These are phyloP conservation scores for Dromiciops gliroides DNA, from an alignment of 2,113 vertebrate species.

Conservation along the genomic window DNA sequence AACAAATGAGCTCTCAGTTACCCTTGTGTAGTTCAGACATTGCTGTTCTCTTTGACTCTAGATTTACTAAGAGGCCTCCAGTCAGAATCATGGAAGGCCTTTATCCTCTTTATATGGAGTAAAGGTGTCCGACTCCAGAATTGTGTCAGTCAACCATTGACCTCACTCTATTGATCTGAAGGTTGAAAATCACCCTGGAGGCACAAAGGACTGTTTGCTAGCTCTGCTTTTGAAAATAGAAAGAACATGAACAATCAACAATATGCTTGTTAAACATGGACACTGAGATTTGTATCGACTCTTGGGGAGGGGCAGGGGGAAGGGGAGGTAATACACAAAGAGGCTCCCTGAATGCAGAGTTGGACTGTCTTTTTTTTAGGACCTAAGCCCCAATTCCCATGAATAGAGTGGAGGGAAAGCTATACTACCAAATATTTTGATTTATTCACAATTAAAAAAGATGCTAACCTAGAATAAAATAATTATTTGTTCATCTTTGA, in stretches of 20 bases:
- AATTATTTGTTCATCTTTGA: background rate
- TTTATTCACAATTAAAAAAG: background rate
- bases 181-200: background rate
- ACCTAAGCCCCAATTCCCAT: conserved; percentile 37
- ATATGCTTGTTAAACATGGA: conserved; percentile 40
- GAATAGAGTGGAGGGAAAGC: background rate
- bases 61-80: background rate
- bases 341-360: conserved; percentile 11
- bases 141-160: conserved; percentile 47
- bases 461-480: conserved; percentile 36
- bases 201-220: background rate
- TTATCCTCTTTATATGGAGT: conserved; percentile 31
- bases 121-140: conserved; percentile 23
- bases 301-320: too few relatives aligned
- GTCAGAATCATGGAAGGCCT: background rate
- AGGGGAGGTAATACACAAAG: conserved; percentile 25
- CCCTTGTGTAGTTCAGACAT: background rate
- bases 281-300: conserved; percentile 20
- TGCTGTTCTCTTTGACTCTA: background rate
- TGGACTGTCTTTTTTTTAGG: conserved; percentile 5
- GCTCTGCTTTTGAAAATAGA: conserved; percentile 37
- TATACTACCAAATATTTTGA: conserved; percentile 25
- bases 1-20: background rate
- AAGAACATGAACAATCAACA: conserved; percentile 45
- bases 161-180: background rate